Evolutionary conservation across 2,113 vertebrate genomes (phyloP).

Genomic region (Shinisaurus crocodilurus): DNA sequence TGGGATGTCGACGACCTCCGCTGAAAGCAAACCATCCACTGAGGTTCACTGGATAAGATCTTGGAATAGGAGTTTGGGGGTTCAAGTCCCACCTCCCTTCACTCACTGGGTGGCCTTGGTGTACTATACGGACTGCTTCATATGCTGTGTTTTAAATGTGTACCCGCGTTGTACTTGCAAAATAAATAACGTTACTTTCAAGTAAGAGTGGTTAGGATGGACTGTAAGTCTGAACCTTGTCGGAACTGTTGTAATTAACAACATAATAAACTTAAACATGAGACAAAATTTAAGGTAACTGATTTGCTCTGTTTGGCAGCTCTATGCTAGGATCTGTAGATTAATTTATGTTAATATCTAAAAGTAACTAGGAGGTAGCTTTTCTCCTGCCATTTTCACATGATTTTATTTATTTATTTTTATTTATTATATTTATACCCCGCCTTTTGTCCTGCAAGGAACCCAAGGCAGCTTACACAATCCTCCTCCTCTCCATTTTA

Average conservation of each 20-base stretch:
- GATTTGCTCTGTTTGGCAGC: not conserved
- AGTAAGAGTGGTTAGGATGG: not conserved
- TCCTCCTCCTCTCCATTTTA: no score
- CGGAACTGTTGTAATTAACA: not conserved
- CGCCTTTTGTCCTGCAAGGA: no score
- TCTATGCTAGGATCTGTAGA: no score
- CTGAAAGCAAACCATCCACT: slow-evolving; percentile 51
- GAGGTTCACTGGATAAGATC: slow-evolving; percentile 38
- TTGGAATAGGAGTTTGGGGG: slow-evolving; percentile 30
- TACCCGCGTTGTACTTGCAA: no score
- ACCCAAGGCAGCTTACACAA: no score
- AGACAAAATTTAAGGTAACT: not conserved
- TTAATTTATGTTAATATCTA: not conserved
- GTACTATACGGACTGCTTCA: not conserved
- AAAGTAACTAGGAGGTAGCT: not conserved
- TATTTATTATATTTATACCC: no score
- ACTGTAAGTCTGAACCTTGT: not conserved
- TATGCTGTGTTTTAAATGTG: not conserved
- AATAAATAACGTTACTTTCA: not conserved
- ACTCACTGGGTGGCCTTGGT: not conserved
- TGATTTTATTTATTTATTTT: no score
- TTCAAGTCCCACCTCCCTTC: not conserved
- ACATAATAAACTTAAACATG: not conserved
- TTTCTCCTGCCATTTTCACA: not conserved
- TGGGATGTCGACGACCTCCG: slow-evolving; percentile 11